Evolutionary conservation across 2,113 vertebrate genomes (phyloP).

Genomic region (Mustelus asterias): DNA sequence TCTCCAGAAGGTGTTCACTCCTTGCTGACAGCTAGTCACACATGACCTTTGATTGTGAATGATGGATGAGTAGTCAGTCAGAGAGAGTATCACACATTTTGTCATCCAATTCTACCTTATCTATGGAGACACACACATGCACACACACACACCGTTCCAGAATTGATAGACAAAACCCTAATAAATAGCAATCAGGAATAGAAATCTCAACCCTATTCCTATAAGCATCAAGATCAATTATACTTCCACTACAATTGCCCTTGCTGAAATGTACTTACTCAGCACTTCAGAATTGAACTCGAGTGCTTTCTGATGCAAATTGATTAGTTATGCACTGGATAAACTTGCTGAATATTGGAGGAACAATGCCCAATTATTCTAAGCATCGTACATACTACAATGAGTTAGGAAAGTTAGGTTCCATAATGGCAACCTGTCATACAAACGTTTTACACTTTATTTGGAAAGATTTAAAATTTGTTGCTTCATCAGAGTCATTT

Average conservation of each 20-base stretch:
- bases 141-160: neutral
- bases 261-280: neutral
- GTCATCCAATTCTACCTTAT: neutral
- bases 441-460: neutral
- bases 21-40: neutral
- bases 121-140: no score
- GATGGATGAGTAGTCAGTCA: neutral
- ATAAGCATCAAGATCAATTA: neutral
- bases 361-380: neutral
- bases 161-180: neutral
- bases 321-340: neutral
- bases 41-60: neutral
- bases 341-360: neutral
- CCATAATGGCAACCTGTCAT: neutral
- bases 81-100: neutral
- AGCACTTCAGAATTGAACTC: neutral
- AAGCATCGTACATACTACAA: neutral
- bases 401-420: neutral
- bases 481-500: neutral
- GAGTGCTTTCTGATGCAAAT: neutral
- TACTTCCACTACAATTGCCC: no score
- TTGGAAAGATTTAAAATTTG: neutral
- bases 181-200: neutral
- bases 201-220: neutral
- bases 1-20: neutral